A percentile compares a stretch with the other conserved stretches of the same genome.
These are phyloP conservation scores for Orthonevra nobilis DNA, from an alignment of 2,888 invertebrate genomes.

Conservation along the genomic window DNA sequence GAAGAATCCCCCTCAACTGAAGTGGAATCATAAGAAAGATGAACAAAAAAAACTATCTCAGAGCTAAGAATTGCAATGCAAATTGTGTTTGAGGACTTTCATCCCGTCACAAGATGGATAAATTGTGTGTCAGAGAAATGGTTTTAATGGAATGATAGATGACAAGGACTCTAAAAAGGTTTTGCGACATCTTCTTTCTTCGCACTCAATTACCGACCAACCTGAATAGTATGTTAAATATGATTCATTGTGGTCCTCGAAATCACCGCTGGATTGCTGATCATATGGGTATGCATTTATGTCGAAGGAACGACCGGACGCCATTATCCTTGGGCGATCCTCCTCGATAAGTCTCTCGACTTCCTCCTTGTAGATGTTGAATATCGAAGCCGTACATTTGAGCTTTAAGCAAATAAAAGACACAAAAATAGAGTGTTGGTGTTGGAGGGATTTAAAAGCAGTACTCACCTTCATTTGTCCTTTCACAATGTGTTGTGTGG, in stretches of 20 bases:
- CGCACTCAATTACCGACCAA: slow-evolving; percentile 72
- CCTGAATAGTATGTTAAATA: slow-evolving; percentile 78
- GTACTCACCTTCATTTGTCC: slow-evolving; percentile 77
- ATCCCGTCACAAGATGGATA: neutral
- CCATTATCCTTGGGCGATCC: slow-evolving; percentile 79
- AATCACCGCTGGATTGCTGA: slow-evolving; percentile 75
- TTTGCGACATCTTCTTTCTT: neutral
- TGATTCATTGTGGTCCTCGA: slow-evolving; percentile 79
- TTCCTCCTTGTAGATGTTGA: slow-evolving; percentile 79
- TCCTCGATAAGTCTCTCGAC: slow-evolving; percentile 79
- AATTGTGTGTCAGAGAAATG: slow-evolving; percentile 27
- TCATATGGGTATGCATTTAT: slow-evolving; percentile 78
- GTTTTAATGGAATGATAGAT: slow-evolving; percentile 41
- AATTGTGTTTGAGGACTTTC: slow-evolving; percentile 42
- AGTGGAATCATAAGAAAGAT: slow-evolving; percentile 5
- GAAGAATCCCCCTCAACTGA: neutral
- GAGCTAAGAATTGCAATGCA: slow-evolving; percentile 57
- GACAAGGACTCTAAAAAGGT: slow-evolving; percentile 11
- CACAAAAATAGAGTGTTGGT: neutral
- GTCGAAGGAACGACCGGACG: slow-evolving; percentile 79
- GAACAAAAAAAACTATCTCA: too few relatives aligned
- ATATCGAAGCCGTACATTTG: slow-evolving; percentile 79
- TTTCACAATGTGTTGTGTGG: slow-evolving; percentile 78
- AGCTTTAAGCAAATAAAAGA: slow-evolving; percentile 73
- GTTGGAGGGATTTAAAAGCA: neutral